phyloP scores from a whole-genome alignment of 2,888 invertebrate species.

The Euphydryas editha region DNA sequence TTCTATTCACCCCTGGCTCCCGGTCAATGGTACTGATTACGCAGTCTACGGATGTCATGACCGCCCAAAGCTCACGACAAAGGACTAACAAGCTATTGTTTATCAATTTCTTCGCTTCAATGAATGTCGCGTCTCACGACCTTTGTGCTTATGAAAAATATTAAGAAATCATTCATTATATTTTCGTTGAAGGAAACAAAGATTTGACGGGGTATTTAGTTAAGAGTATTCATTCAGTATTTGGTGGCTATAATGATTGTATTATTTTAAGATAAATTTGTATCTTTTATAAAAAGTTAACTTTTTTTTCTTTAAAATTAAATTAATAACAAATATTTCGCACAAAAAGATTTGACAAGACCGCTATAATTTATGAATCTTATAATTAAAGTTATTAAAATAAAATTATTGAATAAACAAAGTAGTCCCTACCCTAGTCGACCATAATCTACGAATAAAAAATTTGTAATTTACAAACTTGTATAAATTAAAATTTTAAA shows the following conservation, averaged over 20 bases:
- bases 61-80: constrained; percentile 68
- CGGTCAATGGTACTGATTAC: constrained; percentile 73
- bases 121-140: constrained; percentile 38
- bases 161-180: constrained; percentile 24
- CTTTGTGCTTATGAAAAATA: constrained; percentile 38
- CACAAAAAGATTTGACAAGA: too few relatives aligned
- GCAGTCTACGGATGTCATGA: constrained; percentile 71
- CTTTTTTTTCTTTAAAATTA: too few relatives aligned
- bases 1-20: constrained; percentile 23
- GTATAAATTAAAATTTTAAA: too few relatives aligned
- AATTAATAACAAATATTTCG: too few relatives aligned
- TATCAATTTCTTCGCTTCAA: constrained; percentile 53
- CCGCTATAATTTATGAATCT: too few relatives aligned
- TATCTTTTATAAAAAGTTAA: too few relatives aligned
- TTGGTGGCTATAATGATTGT: neutral
- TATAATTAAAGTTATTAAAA: too few relatives aligned
- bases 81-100: constrained; percentile 78
- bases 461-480: too few relatives aligned
- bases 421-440: too few relatives aligned
- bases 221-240: neutral
- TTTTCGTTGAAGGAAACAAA: constrained; percentile 3
- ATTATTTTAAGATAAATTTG: too few relatives aligned
- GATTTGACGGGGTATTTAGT: neutral
- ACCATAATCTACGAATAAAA: too few relatives aligned
- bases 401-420: too few relatives aligned